Base-by-base conservation (phyloP, 92 coral and sea anemone genomes). In the Palythoa grandiflora region DNA sequence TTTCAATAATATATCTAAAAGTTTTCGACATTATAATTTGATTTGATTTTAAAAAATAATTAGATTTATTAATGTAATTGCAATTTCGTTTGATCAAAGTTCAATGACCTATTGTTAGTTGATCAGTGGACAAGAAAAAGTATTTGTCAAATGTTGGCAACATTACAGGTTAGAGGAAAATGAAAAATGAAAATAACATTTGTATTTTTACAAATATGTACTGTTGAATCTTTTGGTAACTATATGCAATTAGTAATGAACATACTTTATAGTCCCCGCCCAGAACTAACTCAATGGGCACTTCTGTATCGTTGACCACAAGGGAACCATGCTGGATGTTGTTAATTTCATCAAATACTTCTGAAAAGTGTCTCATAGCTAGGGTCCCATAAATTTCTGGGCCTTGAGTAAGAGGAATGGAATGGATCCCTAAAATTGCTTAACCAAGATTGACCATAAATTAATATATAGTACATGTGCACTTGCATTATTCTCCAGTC, bases 261-360 rank as follows among this genome's bases (percentile, higher is more conserved):
- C 39, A 11, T 73, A 73, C 78, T 21, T 73, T 73, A 55, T 73
- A 73, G 78, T 73, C 78, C 54, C 78, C 78, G 12, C 21, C 78
- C 8, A 73, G 54, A 47, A 39, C 39, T 9, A 73, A 40, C 28
- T 73, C 78, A 39, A 73, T 39, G 55, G 73, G 44, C 3, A 68
- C 38, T 28, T 40, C 73, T 68, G 44, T 36, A 36, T 11, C 73
- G 1, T 68, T 28, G 5, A 68, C 73, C 12, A 7, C 38, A 68
- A 68, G 73, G 11, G 11, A 4, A 68, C 73, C 73, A 4, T 36
- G 13, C 73, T 68, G 73, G 44, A 68, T 68, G 44, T 21, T 68
- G 15, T 68, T 68, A 12, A 68, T 68, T 11, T 68, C 73, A 28
- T 5, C 73, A 68, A 68, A 68, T 1, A 68, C 73, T 28, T 68